Evolutionary conservation across 1,140 invertebrate species (phyloP), one percentile per base, ranked within the genome.

Genomic region (Nasonia vitripennis): DNA sequence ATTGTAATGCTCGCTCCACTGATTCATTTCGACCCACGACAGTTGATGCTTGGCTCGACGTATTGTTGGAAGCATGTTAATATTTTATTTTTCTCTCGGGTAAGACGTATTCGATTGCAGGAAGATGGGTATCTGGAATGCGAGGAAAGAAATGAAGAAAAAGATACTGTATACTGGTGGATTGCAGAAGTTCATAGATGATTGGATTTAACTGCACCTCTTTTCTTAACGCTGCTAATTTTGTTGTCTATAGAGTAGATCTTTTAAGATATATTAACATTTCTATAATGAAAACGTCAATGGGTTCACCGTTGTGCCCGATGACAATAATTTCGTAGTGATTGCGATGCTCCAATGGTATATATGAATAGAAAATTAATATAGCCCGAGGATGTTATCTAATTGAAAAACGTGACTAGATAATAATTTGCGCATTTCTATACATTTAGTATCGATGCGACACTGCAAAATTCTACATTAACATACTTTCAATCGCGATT

Each of bases 21-120:
- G 20, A 74, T 74, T 82, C 27, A 55, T 74, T 82, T 75, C 45
- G 20, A 55, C 27, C 31, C 41, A 73, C 68, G 41, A 73, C n/a
- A 20, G 6, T 62, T 62, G 34, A 73, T 34, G 11, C 27, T 73
- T 14, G 27, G 9, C 10, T 31, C 34, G 20, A 23, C 23, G 70
- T 31, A 31, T 14, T 73, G 27, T 73, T 73, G 23, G 10, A 10
- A 17, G 27, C 11, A 31, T 31, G 70, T 4, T 31, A 73, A 73
- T 73, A 7, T 73, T 17, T 51, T 51, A 2, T 51, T 14, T 51
- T 51, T 51, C 48, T 51, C 48, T 51, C 48, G 11, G 14, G 48
- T 51, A 17, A 27, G 11, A 17, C 5, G 14, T 51, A 51, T 12
- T 12, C 14, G 48, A 51, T 51, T 12, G 12, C 11, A 4, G 14